A percentile compares a stretch with the other conserved stretches of the same genome.
These are phyloP conservation scores for Cranoglanis bouderius DNA, from an alignment of 2,113 vertebrate genomes.

Conservation along the genomic window DNA sequence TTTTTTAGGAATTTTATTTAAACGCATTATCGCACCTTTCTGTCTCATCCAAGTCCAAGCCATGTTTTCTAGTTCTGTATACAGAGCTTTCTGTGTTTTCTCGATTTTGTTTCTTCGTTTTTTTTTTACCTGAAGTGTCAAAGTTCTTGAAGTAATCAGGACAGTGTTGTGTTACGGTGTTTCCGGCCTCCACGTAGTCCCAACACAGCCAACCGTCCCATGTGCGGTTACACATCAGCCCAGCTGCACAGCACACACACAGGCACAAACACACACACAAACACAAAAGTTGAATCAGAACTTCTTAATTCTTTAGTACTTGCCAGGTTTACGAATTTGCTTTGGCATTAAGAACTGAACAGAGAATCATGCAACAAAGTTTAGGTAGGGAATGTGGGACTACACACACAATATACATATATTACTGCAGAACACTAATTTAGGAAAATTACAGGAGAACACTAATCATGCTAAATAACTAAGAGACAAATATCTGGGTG, in stretches of 20 bases:
- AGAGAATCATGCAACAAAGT: neutral
- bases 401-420: neutral
- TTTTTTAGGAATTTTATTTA: neutral
- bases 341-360: neutral
- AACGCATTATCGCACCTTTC: neutral
- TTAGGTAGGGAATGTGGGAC: neutral
- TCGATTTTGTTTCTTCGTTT: too few species aligned
- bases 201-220: constrained; percentile 99
- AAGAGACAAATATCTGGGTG: neutral
- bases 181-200: constrained; percentile 81
- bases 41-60: neutral
- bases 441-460: neutral
- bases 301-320: neutral
- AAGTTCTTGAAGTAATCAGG: constrained; percentile 91
- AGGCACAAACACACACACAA: neutral
- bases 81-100: too few species aligned
- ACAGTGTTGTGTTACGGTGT: constrained; percentile 81
- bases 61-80: neutral
- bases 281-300: neutral
- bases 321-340: too few species aligned
- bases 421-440: neutral
- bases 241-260: constrained; percentile 49
- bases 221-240: constrained; percentile 82
- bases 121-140: constrained; percentile 80
- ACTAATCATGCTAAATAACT: neutral